Conservation (phyloP, 2,113 vertebrate species). For the Oplegnathus fasciatus region DNA sequence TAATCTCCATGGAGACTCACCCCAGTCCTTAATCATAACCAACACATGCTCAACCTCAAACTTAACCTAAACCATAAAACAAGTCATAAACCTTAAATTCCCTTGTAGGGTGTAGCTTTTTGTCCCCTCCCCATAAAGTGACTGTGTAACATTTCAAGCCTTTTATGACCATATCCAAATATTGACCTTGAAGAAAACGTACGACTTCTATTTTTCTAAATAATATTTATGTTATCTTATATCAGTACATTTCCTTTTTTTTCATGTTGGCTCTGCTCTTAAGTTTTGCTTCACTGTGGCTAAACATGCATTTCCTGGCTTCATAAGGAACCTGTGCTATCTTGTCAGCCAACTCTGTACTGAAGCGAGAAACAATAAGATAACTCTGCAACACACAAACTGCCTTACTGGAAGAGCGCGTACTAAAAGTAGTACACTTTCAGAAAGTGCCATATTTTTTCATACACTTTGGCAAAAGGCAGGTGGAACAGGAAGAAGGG, state of each 20-base stretch:
- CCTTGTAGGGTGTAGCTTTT: no score
- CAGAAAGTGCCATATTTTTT: slow-evolving; percentile 1
- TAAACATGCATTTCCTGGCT: neutral
- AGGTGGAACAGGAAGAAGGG: neutral
- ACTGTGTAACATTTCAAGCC: neutral
- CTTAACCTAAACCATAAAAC: slow-evolving; percentile 8
- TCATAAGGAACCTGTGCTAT: neutral
- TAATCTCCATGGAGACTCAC: neutral
- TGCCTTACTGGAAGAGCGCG: neutral
- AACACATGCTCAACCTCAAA: neutral
- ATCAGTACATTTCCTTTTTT: neutral
- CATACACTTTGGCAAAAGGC: neutral
- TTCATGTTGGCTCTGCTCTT: neutral
- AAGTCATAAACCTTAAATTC: slow-evolving; percentile 6
- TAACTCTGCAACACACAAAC: neutral
- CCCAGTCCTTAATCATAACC: neutral
- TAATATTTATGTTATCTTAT: neutral
- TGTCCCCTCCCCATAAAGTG: neutral
- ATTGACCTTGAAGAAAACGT: neutral
- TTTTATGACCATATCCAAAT: neutral
- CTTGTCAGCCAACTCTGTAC: neutral
- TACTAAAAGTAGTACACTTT: no score
- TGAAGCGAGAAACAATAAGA: neutral
- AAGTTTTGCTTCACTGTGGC: neutral
- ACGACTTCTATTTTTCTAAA: neutral